Base-by-base conservation (phyloP, 2,797 vertebrate species). In the Phataginus tetradactyla region DNA sequence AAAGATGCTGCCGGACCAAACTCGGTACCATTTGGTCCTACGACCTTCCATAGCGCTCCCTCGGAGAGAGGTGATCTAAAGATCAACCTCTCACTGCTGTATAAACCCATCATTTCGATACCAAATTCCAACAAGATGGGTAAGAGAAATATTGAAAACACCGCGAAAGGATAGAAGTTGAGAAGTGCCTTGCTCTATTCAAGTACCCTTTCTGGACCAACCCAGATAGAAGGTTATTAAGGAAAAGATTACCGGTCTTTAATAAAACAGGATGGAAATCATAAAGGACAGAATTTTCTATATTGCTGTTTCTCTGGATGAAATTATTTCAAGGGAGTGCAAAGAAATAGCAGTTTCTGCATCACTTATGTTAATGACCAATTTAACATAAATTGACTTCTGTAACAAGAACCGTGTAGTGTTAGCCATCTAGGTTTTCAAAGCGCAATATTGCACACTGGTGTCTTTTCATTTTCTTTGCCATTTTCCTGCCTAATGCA, bases 21-120 rank as follows among this genome's bases (percentile, higher is more conserved):
- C 95, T 84, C 75, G 96, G 96, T 86, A 75, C 89, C 92, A 66
- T 95, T 89, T 86, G 96, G 97, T 97, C 97, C 95, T 39, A 4
- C 66, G 78, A 32, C 5, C 71, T 71, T 49, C 64, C 17, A 4
- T 0, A 39, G 23, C 1, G 3, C 69, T 45, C 34, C 69, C 75
- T 37, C 18, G 29, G 81, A 86, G 72, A 53, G 74, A 59, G 57
- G 49, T 1, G 72, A 63, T 7, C 45, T 59, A 23, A 68, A 2
- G 18, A 66, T 12, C 71, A 12, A 32, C 92, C 7, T 8, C 39
- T 23, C 68, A 7, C 6, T 29, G 32, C 1, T 37, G 37, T 2
- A 13, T 9, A 51, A 39, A 53, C n/a, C 42, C 27, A 1, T n/a
- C 20, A 45, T 86, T 90, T 66, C 34, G 15, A 49, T 5, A 18